A percentile compares a stretch with the other conserved stretches of the same genome.
Evolutionary conservation across 1,140 invertebrate genomes (phyloP).

Genomic region (Drosophila santomea): DNA sequence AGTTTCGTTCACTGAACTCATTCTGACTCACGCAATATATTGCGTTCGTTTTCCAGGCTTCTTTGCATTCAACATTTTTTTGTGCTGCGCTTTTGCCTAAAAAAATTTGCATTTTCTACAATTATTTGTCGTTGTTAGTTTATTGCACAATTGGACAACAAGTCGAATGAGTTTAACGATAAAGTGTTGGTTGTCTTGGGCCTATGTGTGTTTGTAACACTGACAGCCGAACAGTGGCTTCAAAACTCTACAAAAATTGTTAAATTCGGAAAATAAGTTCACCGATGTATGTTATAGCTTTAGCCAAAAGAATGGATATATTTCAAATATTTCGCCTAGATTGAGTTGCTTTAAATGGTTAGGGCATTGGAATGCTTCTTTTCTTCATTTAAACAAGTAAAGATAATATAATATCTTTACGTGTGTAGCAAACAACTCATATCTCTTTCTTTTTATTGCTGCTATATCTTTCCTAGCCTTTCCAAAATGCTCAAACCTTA

Average conservation of each 20-base stretch:
- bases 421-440: neutral
- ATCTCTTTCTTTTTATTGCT: neutral
- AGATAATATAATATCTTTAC: too few species aligned
- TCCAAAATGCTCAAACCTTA: constrained; percentile 13
- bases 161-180: constrained; percentile 69
- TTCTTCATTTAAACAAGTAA: neutral
- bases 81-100: constrained; percentile 15
- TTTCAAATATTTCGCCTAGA: neutral
- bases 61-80: constrained; percentile 5
- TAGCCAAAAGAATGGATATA: neutral
- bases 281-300: neutral
- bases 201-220: constrained; percentile 13
- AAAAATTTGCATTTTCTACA: constrained; percentile 70
- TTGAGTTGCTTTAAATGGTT: neutral
- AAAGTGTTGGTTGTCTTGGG: constrained; percentile 46
- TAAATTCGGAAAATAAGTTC: neutral
- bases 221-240: constrained; percentile 12
- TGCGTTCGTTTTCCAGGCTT: constrained; percentile 9
- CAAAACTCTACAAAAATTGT: neutral
- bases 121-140: constrained; percentile 62
- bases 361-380: neutral
- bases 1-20: constrained; percentile 22
- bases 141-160: constrained; percentile 73
- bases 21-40: constrained; percentile 34
- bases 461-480: neutral